phyloP scores from a whole-genome alignment of 2,888 invertebrate genomes.

The Drosophila limbata region DNA sequence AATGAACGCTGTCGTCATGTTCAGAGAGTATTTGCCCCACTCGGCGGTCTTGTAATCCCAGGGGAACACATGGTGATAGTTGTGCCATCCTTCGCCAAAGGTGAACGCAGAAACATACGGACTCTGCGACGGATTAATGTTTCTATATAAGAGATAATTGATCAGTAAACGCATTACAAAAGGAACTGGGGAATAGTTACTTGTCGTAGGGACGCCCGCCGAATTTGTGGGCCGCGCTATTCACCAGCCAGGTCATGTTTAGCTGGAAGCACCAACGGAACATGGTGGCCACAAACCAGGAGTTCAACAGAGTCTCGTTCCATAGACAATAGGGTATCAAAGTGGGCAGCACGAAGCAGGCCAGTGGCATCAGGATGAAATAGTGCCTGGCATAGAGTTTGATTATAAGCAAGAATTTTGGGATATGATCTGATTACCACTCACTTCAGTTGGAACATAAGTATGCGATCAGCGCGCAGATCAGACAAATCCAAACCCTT shows the following conservation, averaged over 20 bases:
- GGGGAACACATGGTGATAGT: constrained; percentile 93
- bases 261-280: constrained; percentile 92
- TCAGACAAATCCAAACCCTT: constrained; percentile 94
- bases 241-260: constrained; percentile 95
- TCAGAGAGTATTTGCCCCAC: constrained; percentile 90
- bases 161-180: not conserved
- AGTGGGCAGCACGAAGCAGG: constrained; percentile 92
- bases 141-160: constrained; percentile 3
- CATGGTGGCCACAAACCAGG: constrained; percentile 89
- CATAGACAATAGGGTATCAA: constrained; percentile 90
- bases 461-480: constrained; percentile 91
- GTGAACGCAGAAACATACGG: constrained; percentile 87
- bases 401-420: not conserved
- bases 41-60: constrained; percentile 94
- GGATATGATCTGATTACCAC: constrained; percentile 57
- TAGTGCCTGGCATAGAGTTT: constrained; percentile 87
- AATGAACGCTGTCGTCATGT: constrained; percentile 91
- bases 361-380: constrained; percentile 87
- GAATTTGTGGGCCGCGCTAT: constrained; percentile 94
- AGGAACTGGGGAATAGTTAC: constrained; percentile 81
- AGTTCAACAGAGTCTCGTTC: constrained; percentile 89
- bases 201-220: constrained; percentile 91
- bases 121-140: constrained; percentile 89
- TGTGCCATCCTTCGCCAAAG: constrained; percentile 92
- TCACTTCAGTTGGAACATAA: constrained; percentile 94